A percentile compares a stretch with the other conserved stretches of the same genome.
Evolutionary conservation across 2,113 vertebrate genomes (phyloP).

Genomic region (Colinus virginianus): DNA sequence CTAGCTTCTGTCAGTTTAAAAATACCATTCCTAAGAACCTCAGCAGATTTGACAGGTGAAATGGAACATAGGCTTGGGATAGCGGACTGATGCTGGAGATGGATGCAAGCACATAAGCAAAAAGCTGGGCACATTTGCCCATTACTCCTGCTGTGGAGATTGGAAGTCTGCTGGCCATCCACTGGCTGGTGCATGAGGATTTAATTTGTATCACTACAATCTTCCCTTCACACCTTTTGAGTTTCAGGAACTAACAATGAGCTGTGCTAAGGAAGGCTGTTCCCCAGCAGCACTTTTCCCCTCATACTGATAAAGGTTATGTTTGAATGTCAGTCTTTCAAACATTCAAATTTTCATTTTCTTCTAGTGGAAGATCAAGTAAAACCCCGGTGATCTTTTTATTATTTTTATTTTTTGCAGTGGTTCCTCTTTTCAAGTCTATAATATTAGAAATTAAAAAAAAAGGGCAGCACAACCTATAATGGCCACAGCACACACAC

Average conservation of each 20-base stretch:
- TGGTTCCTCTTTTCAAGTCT: not conserved
- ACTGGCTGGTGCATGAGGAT: rapidly evolving
- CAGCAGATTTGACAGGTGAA: not conserved
- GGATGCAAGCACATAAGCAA: not conserved
- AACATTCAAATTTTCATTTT: constrained; percentile 2
- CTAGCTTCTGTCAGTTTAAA: not conserved
- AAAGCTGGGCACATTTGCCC: not conserved
- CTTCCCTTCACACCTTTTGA: not conserved
- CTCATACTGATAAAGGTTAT: not conserved
- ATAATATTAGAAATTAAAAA: not conserved
- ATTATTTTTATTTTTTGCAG: not conserved
- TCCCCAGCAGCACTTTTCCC: not conserved
- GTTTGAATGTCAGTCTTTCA: not conserved
- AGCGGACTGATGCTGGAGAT: not conserved
- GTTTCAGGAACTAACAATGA: not conserved
- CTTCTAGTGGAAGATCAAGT: not conserved
- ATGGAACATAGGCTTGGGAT: not conserved
- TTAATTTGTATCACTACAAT: not conserved
- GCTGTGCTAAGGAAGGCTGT: not conserved
- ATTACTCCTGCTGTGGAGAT: not conserved
- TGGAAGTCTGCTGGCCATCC: not conserved
- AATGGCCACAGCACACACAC: not conserved
- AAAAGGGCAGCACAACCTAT: not conserved
- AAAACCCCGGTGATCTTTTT: not conserved
- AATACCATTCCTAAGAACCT: not conserved